Base-by-base conservation (phyloP, 1,140 invertebrate genomes). In the Pogonomyrmex californicus region DNA sequence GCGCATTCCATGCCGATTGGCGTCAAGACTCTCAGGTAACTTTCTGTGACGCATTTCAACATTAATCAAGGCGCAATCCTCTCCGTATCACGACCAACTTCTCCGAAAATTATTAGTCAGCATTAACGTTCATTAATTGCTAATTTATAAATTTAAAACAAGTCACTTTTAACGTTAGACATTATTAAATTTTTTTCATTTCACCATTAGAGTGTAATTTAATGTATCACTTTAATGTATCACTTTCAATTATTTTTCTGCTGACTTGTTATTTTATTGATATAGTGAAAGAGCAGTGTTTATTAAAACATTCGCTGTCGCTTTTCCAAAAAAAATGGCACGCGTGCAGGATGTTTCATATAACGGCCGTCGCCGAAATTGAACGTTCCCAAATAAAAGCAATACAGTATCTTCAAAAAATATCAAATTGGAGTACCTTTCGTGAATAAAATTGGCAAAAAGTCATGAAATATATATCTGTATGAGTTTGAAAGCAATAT, bases 11-110 rank as follows among this genome's bases (percentile, higher is more conserved):
- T 96, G 92, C 96, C 97, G 5, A 96, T 96, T 44, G 96, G 97
- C 14, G 95, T 96, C 47, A 96, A 96, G 89, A 96, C 96, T 0
- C 94, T 98, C 36, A 97, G 96, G 96, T 96, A 93, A 92, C 77
- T 82, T 71, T 58, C 6, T 1, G 9, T 9, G 66, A 83, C 54
- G 12, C 33, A 36, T 58, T 44, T 3, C 36, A 41, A 56, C 49
- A 9, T 44, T 71, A 71, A 82, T 81, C 41, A 60, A 82, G 17
- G 9, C 9, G 33, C 14, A 78, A 63, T 62, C 33, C 33, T 36
- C 23, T 38, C 36, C 7, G 2, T 41, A 47, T 6, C 12, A 47
- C 7, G 9, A 38, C 17, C 30, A 14, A 70, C 47, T 58, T 47
- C 5, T 17, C 17, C 33, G 17, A 36, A 70, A 63, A 76, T 30